Conservation (phyloP, 2,113 vertebrate species). For the Peromyscus maniculatus region DNA sequence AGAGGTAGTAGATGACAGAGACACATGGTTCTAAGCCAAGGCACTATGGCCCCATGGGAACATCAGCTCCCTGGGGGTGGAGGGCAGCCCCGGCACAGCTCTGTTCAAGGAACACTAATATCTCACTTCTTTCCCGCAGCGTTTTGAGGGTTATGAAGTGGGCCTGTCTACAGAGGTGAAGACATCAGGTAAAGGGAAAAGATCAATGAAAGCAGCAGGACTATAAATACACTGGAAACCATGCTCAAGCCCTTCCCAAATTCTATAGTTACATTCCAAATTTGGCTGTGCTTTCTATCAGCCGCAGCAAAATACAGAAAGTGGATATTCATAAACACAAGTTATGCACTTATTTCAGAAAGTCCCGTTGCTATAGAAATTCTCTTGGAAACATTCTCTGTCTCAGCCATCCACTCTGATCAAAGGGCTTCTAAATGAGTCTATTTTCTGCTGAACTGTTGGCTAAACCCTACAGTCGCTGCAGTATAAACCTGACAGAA, state of each 20-base stretch:
- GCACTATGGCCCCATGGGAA: not conserved
- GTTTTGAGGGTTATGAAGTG: not conserved
- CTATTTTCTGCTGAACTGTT: conserved; percentile 59
- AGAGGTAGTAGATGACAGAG: not conserved
- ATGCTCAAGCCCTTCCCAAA: not conserved
- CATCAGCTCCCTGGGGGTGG: not conserved
- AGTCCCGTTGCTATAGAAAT: conserved; percentile 58
- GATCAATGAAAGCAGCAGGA: not conserved
- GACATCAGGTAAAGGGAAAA: not conserved
- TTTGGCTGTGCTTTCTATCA: conserved; percentile 19
- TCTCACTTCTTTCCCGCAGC: not conserved
- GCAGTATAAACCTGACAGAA: conserved; percentile 12
- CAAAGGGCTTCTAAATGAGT: conserved; percentile 57
- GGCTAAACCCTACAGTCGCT: conserved; percentile 19
- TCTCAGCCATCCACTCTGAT: conserved; percentile 46
- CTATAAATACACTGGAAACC: not conserved
- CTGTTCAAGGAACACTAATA: not conserved
- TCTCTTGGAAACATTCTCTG: conserved; percentile 32
- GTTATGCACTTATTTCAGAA: conserved; percentile 31
- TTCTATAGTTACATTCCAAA: conserved; percentile 10
- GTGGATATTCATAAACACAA: conserved; percentile 24
- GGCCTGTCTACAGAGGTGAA: not conserved
- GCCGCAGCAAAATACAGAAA: conserved; percentile 33
- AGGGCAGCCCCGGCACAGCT: not conserved
- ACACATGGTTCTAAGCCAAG: not conserved